Percentiles rank a stretch among this genome's conserved stretches.
phyloP scores from a whole-genome alignment of 2,113 vertebrate species.

The Eolophus roseicapilla region DNA sequence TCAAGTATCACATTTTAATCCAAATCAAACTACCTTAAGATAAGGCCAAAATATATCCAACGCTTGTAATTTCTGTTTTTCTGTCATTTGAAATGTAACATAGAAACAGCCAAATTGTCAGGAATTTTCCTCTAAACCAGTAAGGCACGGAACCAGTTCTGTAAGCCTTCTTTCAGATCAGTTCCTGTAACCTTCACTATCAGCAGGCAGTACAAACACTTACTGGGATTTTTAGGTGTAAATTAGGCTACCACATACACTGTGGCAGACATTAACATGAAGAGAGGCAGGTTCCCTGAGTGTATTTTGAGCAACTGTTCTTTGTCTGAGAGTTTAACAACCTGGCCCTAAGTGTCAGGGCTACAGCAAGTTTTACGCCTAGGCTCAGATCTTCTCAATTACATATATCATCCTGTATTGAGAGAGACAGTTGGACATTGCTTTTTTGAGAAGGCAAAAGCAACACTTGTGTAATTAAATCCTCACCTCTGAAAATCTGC shows the following conservation, averaged over 20 bases:
- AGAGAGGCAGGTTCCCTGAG: neutral
- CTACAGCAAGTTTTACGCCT: neutral
- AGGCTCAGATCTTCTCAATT: neutral
- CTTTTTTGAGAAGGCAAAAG: neutral
- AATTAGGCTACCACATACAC: neutral
- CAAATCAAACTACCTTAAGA: neutral
- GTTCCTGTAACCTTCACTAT: neutral
- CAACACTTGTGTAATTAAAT: neutral
- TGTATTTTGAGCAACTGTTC: neutral
- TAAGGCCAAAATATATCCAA: neutral
- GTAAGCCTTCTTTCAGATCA: neutral
- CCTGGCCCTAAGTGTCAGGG: neutral
- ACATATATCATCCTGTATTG: neutral
- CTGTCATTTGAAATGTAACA: neutral
- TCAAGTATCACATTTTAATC: neutral
- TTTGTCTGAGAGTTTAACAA: conserved; percentile 6
- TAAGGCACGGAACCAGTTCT: neutral
- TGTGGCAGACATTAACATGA: accelerated
- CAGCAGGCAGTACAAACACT: neutral
- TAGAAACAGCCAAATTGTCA: neutral
- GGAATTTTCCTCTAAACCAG: neutral
- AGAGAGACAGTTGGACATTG: neutral
- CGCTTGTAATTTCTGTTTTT: neutral
- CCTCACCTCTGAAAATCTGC: neutral
- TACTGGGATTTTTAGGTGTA: neutral